Base-by-base conservation (phyloP, 2,113 vertebrate genomes). In the Gasterosteus aculeatus region DNA sequence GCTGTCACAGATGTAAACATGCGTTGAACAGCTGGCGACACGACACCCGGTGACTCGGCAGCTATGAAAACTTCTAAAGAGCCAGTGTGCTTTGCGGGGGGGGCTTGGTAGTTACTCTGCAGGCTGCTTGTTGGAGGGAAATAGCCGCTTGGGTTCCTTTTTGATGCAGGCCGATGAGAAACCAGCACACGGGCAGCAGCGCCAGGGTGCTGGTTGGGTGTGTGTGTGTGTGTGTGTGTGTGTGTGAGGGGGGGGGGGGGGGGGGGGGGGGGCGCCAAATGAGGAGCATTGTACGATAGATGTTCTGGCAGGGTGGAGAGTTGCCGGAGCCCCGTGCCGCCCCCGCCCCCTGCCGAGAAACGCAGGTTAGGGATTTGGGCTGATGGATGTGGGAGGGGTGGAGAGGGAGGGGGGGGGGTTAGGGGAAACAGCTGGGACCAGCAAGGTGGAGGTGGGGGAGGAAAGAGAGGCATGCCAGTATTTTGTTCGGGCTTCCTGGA, bases 361-460 rank as follows among this genome's bases (percentile, higher is more conserved):
- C 38, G 76, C 78, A 75, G 86, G 80, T 84, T 77, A 74, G 86
- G 74, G 69, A 81, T 84, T 89, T 80, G 78, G 62, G 31, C 49
- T 85, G 86, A 89, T 87, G 82, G 88, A 85, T 85, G 82, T 62
- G 68, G 76, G 58, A 59, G 83, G 84, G 74, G 53, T 62, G 41
- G 15, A 81, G 84, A 71, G 47, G 68, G 46, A 19, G 73, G 46
- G 31, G 81, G 88, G 76, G 84, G 85, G 87, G 83, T 82, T 54
- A 70, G 85, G 87, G 92, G 92, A 93, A 93, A 91, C 89, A 92
- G 92, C 90, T 93, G 92, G 87, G 83, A 84, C 22, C 12, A 82
- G 77, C 11, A 16, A 77, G 66, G 72, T 69, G 75, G 73, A 57
- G 78, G 60, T 65, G 78, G 79, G 57, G 77, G 75, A 85, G 80